A percentile compares a stretch with the other conserved stretches of the same genome.
Conservation (phyloP, 2,113 vertebrate species). For the Pogonocichla stellata region DNA sequence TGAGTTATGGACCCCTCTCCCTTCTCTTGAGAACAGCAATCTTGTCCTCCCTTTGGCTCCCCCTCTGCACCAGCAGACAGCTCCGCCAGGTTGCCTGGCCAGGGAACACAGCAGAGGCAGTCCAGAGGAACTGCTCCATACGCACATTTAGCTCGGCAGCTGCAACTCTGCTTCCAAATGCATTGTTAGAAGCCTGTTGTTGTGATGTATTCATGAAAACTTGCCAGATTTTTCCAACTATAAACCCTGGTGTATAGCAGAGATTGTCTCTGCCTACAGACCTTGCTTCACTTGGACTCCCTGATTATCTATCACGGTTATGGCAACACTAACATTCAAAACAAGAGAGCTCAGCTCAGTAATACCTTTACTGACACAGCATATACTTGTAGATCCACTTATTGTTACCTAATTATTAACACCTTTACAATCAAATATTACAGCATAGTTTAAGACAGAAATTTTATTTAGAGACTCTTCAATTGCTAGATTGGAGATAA, state of each 20-base stretch:
- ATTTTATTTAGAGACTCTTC: neutral
- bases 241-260: neutral
- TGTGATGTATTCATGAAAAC: neutral
- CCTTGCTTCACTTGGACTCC: neutral
- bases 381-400: neutral
- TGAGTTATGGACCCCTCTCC: neutral
- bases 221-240: conserved; percentile 18
- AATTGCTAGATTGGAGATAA: neutral
- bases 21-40: neutral
- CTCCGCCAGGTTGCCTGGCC: neutral
- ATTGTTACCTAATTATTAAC: neutral
- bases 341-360: neutral
- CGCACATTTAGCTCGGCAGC: neutral
- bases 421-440: neutral
- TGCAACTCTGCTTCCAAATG: neutral
- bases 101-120: neutral
- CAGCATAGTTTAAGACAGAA: neutral
- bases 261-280: neutral
- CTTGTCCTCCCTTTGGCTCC: neutral
- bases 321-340: neutral
- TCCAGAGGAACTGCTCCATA: neutral
- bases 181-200: neutral
- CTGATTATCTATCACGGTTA: neutral
- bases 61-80: neutral
- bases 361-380: neutral